These are phyloP conservation scores for Tapera naevia DNA, from an alignment of 2,797 vertebrate species.

Conservation along the genomic window DNA sequence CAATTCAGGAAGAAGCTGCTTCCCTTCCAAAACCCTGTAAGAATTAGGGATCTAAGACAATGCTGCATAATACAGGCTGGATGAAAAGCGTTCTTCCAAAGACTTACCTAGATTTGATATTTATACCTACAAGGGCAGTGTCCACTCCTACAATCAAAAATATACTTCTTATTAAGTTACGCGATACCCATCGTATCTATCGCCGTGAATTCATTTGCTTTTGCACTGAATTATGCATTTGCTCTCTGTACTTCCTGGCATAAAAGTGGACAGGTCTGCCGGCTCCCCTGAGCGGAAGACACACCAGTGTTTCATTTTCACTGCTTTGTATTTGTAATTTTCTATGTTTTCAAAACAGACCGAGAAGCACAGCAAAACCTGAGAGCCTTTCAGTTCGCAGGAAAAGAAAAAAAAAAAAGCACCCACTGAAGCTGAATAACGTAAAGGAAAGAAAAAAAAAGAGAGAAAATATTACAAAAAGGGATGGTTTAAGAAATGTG, in stretches of 20 bases:
- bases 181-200: conserved; percentile 43
- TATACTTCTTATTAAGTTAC: conserved; percentile 72
- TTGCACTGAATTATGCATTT: conserved; percentile 67
- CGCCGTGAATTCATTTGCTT: conserved; percentile 60
- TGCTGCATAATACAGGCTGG: not conserved
- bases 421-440: not conserved
- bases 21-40: conserved; percentile 34
- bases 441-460: not conserved
- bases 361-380: not conserved
- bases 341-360: conserved; percentile 9
- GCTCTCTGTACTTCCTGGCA: conserved; percentile 8
- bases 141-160: conserved; percentile 46
- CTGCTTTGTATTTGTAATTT: conserved; percentile 36
- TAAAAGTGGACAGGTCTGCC: conserved; percentile 19
- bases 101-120: conserved; percentile 51
- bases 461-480: conserved; percentile 26
- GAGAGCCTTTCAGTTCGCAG: not conserved
- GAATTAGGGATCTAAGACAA: conserved; percentile 50
- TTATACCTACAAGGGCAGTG: conserved; percentile 34
- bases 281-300: not conserved
- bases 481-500: conserved; percentile 50
- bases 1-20: conserved; percentile 40
- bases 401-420: conserved; percentile 20
- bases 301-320: conserved; percentile 9
- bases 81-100: conserved; percentile 29